These are phyloP conservation scores for Pandion haliaetus DNA, from an alignment of 2,113 vertebrate genomes.

Conservation along the genomic window DNA sequence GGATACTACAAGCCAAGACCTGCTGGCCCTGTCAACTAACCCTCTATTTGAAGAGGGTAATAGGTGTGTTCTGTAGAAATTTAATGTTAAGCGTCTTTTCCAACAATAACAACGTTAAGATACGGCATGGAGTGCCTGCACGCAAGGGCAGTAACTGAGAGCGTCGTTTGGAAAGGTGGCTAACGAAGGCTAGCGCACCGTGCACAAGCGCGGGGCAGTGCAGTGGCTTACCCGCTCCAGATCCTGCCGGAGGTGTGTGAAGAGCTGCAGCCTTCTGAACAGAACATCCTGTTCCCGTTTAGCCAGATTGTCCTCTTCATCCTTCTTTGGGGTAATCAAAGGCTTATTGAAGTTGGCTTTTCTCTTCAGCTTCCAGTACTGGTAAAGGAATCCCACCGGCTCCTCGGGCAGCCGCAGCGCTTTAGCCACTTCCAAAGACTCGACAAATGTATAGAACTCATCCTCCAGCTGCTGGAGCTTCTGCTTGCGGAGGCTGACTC, in stretches of 20 bases:
- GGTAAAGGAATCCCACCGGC: constrained; percentile 88
- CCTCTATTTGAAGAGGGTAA: background rate
- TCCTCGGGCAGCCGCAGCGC: constrained; percentile 80
- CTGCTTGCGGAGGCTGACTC: constrained; percentile 87
- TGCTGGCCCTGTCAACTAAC: background rate
- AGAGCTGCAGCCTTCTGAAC: constrained; percentile 91
- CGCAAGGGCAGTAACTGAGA: too few relatives aligned
- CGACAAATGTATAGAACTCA: constrained; percentile 90
- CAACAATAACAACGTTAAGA: background rate
- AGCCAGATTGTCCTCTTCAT: constrained; percentile 95
- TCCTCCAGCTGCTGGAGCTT: constrained; percentile 96
- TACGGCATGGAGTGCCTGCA: fast-evolving
- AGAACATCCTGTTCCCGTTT: constrained; percentile 94
- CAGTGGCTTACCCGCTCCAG: constrained; percentile 87
- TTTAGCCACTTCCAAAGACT: constrained; percentile 81
- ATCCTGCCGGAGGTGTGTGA: constrained; percentile 96
- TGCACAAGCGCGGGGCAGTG: fast-evolving
- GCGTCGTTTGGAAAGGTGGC: fast-evolving
- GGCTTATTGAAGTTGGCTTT: constrained; percentile 95
- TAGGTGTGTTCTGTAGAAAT: background rate
- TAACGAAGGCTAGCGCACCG: background rate
- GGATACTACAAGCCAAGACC: background rate
- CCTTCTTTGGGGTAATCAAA: constrained; percentile 92
- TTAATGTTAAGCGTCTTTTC: background rate
- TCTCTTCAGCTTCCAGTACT: constrained; percentile 98